Percentiles rank a stretch among this genome's conserved stretches.
phyloP scores from a whole-genome alignment of 2,113 vertebrate species.

The Anoplopoma fimbria region DNA sequence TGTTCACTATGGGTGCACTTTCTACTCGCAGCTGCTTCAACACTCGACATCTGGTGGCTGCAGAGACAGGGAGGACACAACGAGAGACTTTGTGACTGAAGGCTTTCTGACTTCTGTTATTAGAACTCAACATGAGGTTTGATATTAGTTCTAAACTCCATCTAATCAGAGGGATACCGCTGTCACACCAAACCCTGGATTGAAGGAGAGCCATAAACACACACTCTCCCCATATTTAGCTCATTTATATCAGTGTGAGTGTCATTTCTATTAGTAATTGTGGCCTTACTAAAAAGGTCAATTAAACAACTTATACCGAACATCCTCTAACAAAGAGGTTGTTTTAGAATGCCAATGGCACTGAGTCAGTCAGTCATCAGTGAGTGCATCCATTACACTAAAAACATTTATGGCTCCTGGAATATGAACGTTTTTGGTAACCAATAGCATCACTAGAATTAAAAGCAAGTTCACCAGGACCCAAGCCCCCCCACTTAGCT shows the following conservation, averaged over 20 bases:
- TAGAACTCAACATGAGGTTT: not conserved
- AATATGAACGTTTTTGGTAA: not conserved
- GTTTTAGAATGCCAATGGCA: not conserved
- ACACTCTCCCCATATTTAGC: not conserved
- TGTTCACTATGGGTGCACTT: constrained; percentile 94
- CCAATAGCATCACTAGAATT: too few relatives aligned
- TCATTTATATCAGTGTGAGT: not conserved
- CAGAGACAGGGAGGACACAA: not conserved
- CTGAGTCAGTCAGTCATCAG: not conserved
- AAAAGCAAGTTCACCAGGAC: too few relatives aligned
- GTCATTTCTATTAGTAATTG: not conserved
- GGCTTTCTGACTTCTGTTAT: not conserved
- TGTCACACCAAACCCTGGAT: not conserved
- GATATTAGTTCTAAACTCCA: not conserved
- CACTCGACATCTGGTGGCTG: constrained; percentile 97
- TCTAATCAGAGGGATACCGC: not conserved
- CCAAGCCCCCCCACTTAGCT: too few relatives aligned
- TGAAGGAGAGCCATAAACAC: not conserved
- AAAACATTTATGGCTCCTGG: too few relatives aligned
- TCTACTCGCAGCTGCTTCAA: constrained; percentile 94
- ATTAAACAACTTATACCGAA: not conserved
- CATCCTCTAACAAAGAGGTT: too few relatives aligned
- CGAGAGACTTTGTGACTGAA: not conserved
- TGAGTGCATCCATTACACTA: not conserved
- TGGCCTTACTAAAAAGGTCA: not conserved